Conservation (phyloP, 2,888 invertebrate species). For the Fragum sueziense region DNA sequence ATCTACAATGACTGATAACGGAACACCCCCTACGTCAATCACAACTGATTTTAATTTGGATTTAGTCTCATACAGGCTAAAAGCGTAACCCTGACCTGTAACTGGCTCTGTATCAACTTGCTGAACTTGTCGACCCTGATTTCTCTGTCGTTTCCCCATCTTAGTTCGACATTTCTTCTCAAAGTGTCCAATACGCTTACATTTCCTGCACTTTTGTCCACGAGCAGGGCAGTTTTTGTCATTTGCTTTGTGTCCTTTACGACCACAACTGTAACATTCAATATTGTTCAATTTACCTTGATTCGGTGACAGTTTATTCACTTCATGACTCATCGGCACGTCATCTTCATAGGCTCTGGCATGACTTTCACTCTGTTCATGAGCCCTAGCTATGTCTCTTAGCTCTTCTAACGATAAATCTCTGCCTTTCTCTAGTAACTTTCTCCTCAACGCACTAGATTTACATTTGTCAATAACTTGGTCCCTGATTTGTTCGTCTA, state of each 20-base stretch:
- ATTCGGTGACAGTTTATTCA: background rate
- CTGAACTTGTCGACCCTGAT: background rate
- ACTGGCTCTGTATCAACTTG: background rate
- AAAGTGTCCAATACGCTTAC: constrained; percentile 19
- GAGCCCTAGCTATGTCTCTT: constrained; percentile 4
- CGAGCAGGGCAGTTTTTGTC: constrained; percentile 10
- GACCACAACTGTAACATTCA: constrained; percentile 3
- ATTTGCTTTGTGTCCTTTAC: background rate
- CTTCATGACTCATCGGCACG: too few relatives aligned
- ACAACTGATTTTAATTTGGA: background rate
- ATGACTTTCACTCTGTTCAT: constrained; percentile 19
- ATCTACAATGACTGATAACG: constrained; percentile 6
- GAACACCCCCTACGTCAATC: background rate
- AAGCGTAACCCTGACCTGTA: background rate
- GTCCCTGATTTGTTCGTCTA: constrained; percentile 22
- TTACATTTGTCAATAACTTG: constrained; percentile 17
- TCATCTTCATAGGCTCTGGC: too few relatives aligned
- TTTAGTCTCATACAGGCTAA: background rate
- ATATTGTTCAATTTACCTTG: background rate
- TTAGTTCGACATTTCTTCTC: constrained; percentile 6
- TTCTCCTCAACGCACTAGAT: background rate
- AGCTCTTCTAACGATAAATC: constrained; percentile 14
- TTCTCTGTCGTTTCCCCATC: background rate
- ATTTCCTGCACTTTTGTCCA: constrained; percentile 4
- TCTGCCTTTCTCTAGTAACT: constrained; percentile 19